phyloP scores from a whole-genome alignment of 2,113 vertebrate species.

The Delphinapterus leucas region DNA sequence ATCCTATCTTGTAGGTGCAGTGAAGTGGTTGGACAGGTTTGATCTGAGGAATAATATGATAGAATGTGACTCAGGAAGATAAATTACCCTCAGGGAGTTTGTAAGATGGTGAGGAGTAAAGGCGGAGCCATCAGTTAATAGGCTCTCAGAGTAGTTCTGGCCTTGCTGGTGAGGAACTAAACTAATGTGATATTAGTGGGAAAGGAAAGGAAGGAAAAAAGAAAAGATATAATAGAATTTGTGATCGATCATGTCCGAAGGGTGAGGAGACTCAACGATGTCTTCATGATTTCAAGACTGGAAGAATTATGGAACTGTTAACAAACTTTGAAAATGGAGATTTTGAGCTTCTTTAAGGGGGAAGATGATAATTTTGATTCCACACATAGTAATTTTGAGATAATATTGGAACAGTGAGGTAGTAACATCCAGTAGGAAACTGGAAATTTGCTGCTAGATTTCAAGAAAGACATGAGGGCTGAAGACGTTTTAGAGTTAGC shows the following conservation, averaged over 20 bases:
- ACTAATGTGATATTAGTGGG: background rate
- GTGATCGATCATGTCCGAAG: background rate
- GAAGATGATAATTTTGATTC: background rate
- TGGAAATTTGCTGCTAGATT: background rate
- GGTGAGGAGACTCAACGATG: background rate
- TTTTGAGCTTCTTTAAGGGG: background rate
- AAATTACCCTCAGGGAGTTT: background rate
- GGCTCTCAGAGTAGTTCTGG: background rate
- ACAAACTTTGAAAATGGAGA: background rate
- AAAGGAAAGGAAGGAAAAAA: background rate
- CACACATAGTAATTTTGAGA: background rate
- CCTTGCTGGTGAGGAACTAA: background rate
- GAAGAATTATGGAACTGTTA: background rate
- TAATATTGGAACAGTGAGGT: background rate
- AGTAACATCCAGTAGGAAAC: background rate
- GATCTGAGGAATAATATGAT: background rate
- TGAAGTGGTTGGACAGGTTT: background rate
- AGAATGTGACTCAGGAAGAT: background rate
- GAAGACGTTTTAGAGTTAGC: background rate
- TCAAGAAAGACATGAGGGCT: background rate
- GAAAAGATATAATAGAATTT: background rate
- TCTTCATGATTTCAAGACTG: background rate
- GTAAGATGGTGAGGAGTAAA: background rate
- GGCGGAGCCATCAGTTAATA: background rate
- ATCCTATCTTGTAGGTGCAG: background rate